These are phyloP conservation scores for Knipowitschia caucasica DNA, from an alignment of 2,797 vertebrate species.

Conservation along the genomic window DNA sequence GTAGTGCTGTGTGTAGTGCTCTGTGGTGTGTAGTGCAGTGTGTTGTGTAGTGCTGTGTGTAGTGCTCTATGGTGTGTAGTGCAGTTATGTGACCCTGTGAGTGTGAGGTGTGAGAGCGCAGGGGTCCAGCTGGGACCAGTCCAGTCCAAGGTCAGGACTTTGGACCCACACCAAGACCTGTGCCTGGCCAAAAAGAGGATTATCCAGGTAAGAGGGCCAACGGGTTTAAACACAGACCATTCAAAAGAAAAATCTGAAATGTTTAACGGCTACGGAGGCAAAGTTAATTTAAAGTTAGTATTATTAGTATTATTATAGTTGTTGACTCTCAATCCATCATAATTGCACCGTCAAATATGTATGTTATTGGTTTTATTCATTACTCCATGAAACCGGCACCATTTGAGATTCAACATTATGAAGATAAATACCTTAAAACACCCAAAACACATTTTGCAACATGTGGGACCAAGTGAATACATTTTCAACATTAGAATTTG, in stretches of 20 bases:
- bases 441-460: too few species aligned
- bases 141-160: conserved; percentile 6
- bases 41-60: background rate
- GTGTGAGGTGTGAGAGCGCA: background rate
- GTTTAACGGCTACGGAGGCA: background rate
- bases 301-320: too few species aligned
- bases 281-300: too few species aligned
- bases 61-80: background rate
- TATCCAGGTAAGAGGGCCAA: background rate
- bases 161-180: conserved; percentile 5
- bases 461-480: too few species aligned
- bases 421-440: too few species aligned
- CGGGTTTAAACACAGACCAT: background rate
- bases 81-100: background rate
- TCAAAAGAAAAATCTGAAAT: background rate
- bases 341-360: too few species aligned
- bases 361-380: too few species aligned
- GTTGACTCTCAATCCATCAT: too few species aligned
- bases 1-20: too few species aligned
- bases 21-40: background rate
- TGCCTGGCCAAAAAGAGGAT: conserved; percentile 3
- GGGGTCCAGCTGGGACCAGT: background rate
- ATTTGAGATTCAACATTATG: too few species aligned
- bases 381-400: too few species aligned
- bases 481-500: too few species aligned